phyloP scores from a whole-genome alignment of 2,113 vertebrate species.

The Choloepus hoffmanni region DNA sequence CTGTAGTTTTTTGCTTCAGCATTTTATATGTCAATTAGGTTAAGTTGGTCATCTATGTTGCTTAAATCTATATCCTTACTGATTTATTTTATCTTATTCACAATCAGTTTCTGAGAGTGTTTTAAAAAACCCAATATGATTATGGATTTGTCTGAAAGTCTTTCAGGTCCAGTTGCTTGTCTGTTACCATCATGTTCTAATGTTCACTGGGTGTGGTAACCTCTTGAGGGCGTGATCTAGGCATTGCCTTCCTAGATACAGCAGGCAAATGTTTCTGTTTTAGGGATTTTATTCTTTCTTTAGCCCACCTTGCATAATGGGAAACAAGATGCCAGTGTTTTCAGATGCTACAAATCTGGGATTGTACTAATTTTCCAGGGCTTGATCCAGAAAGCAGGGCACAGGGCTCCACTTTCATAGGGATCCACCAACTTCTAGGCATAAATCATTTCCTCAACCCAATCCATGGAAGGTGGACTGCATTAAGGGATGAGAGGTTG shows the following conservation, averaged over 20 bases:
- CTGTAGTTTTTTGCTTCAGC: background rate
- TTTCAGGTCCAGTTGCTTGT: background rate
- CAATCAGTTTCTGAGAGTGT: background rate
- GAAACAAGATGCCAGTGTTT: background rate
- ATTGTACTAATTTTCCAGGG: background rate
- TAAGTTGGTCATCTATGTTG: background rate
- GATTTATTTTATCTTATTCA: background rate
- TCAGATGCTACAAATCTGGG: background rate
- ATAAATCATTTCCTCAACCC: background rate
- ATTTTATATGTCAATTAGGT: background rate
- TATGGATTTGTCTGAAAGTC: background rate
- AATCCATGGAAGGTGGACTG: background rate
- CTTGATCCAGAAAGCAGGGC: background rate
- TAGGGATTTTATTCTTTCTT: background rate
- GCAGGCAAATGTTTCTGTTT: background rate
- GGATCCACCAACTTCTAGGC: constrained; percentile 15
- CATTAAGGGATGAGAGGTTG: background rate
- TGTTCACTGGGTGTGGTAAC: background rate
- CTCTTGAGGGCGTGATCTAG: background rate
- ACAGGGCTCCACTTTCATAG: background rate
- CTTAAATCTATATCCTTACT: background rate
- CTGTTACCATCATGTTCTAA: background rate
- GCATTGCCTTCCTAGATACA: background rate
- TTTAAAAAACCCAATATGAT: background rate
- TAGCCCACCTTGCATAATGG: background rate